These are phyloP conservation scores for Vespertilio murinus DNA, from an alignment of 2,797 vertebrate species.

Conservation along the genomic window DNA sequence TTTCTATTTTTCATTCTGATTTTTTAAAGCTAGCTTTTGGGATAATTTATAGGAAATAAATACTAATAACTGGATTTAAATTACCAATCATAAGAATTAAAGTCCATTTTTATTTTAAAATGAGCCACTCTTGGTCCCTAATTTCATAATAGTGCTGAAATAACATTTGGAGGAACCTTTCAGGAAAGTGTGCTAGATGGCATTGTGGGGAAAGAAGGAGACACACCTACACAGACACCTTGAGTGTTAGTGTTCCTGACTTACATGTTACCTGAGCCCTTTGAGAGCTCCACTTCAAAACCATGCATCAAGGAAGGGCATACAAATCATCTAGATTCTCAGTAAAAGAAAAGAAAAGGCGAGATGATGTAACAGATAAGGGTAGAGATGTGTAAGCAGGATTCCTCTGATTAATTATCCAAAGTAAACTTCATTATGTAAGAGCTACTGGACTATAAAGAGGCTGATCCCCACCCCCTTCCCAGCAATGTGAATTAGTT, in stretches of 20 bases:
- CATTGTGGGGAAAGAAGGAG: not conserved
- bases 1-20: not conserved
- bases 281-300: slow-evolving; percentile 52
- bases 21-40: not conserved
- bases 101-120: not conserved
- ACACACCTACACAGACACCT: not conserved
- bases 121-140: not conserved
- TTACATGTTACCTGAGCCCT: slow-evolving; percentile 34
- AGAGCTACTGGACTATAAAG: slow-evolving; percentile 69
- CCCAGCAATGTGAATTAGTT: slow-evolving; percentile 43
- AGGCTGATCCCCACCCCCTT: not conserved
- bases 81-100: not conserved
- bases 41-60: not conserved
- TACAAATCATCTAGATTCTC: slow-evolving; percentile 78
- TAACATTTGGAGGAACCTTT: not conserved
- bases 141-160: not conserved
- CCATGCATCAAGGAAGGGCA: slow-evolving; percentile 73
- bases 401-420: slow-evolving; percentile 71
- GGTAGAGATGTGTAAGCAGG: slow-evolving; percentile 67
- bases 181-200: not conserved
- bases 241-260: slow-evolving; percentile 34
- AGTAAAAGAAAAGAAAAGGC: slow-evolving; percentile 73
- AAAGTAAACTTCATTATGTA: slow-evolving; percentile 78
- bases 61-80: not conserved
- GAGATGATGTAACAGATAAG: slow-evolving; percentile 75